Base-by-base conservation (phyloP, 2,797 vertebrate genomes). In the Lemur catta region DNA sequence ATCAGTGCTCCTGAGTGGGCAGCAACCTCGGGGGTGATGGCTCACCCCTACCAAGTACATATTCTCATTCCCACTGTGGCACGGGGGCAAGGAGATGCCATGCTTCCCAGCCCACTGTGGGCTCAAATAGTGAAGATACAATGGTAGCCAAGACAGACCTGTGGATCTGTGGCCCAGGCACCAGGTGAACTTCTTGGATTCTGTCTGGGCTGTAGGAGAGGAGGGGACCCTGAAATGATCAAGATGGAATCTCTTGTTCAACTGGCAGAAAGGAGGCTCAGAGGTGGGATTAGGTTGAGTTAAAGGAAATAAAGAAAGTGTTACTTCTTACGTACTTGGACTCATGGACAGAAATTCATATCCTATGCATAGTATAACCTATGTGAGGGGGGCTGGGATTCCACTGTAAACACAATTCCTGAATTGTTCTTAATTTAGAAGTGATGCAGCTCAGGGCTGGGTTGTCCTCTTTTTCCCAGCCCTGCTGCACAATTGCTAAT, bases 261-360 rank as follows among this genome's bases (percentile, higher is more conserved):
- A 80, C 14, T 35, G 43, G 24, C 14, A 85, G 43, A 96, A 84
- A 30, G 7, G 61, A 38, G 43, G 7, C 35, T 94, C 26, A 43
- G 7, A 52, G 30, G 8, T 84, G 38, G 17, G 20, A 61, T 87
- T 72, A 61, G 24, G 14, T 46, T 82, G 35, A 90, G 46, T 50
- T 89, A 86, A 91, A 92, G 38, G 46, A 96, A 71, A 46, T 43
- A 43, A 59, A 41, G 43, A 87, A 82, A 67, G 55, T 46, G 63
- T 65, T 2, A 30, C 76, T 50, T 88, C 33, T 55, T 71, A 74
- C 50, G 30, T 38, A 76, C 12, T 79, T 75, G 72, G 71, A 67
- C 75, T 75, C 50, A 35, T 46, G 33, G 30, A 7, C 30, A 95
- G 96, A 92, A 93, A 79, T 96, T 79, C 35, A 79, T 17, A 89